Percentiles rank a stretch among this genome's conserved stretches.
Conservation (phyloP, 2,888 invertebrate genomes). For the Cheilosia pagana region DNA sequence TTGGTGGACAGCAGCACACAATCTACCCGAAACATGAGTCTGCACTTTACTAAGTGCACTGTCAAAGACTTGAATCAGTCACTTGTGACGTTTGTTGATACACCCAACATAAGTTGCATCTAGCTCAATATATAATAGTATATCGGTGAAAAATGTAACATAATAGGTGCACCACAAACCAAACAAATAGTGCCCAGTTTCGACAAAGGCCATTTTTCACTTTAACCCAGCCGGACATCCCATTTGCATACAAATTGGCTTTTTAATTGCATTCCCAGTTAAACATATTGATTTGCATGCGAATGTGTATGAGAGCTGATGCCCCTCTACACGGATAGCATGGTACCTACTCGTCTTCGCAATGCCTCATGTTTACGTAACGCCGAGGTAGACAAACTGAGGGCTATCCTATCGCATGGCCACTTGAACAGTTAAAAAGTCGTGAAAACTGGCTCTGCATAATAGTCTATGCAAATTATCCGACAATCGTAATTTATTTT, state of each 20-base stretch:
- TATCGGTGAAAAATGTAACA: too few species aligned
- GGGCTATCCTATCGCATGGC: constrained; percentile 2
- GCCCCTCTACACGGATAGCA: not conserved
- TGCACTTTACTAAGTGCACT: constrained; percentile 9
- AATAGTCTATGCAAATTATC: constrained; percentile 25
- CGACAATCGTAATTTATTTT: constrained; percentile 20
- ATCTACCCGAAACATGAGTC: not conserved
- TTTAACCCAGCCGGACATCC: not conserved
- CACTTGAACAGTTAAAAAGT: constrained; percentile 22
- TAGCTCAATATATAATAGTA: too few species aligned
- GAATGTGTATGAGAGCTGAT: constrained; percentile 26
- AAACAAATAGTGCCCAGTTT: not conserved
- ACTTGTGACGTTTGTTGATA: not conserved
- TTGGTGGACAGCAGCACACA: not conserved
- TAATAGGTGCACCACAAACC: not conserved
- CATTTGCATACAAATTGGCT: constrained; percentile 53
- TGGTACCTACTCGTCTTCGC: not conserved
- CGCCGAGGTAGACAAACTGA: constrained; percentile 2
- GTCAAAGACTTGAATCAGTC: not conserved
- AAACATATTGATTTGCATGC: constrained; percentile 46
- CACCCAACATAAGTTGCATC: not conserved
- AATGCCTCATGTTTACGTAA: not conserved
- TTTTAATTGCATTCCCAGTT: constrained; percentile 38
- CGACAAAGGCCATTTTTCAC: constrained; percentile 9
- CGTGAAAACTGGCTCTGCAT: constrained; percentile 7